phyloP scores from a whole-genome alignment of 2,888 invertebrate genomes.

The Auanema freiburgensis region DNA sequence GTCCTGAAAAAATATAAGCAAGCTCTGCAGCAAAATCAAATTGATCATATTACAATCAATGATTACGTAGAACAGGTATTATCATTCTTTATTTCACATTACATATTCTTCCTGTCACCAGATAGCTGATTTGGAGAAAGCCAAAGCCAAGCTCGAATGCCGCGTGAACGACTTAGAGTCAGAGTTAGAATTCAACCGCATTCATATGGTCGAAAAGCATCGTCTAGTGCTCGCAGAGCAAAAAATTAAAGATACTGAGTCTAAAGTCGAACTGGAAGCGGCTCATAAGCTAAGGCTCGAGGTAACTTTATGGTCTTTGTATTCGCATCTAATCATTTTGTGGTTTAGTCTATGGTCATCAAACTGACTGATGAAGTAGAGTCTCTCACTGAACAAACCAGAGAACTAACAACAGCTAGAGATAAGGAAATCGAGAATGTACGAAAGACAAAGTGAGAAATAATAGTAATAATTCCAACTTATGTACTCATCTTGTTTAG shows the following conservation, averaged over 20 bases:
- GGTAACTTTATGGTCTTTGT: conserved; percentile 37
- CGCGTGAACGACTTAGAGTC: conserved; percentile 38
- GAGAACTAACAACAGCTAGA: conserved; percentile 24
- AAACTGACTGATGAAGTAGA: conserved; percentile 46
- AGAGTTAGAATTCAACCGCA: conserved; percentile 32
- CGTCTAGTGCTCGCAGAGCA: conserved; percentile 71
- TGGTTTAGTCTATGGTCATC: conserved; percentile 32
- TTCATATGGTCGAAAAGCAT: conserved; percentile 37
- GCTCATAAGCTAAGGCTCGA: conserved; percentile 85
- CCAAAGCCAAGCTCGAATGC: conserved; percentile 31
- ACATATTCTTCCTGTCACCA: conserved; percentile 6
- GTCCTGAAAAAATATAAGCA: conserved; percentile 89
- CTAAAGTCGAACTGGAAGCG: conserved; percentile 66
- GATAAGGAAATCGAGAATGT: conserved; percentile 28
- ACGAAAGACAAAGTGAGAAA: conserved; percentile 24
- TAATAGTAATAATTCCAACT: neutral
- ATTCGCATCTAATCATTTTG: neutral
- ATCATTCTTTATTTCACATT: neutral
- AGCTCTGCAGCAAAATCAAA: conserved; percentile 83
- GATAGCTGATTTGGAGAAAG: conserved; percentile 42
- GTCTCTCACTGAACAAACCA: conserved; percentile 28
- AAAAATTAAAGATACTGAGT: conserved; percentile 28
- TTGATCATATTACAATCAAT: conserved; percentile 66
- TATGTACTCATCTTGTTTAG: too few relatives aligned
- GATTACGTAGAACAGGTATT: conserved; percentile 45